A percentile compares a stretch with the other conserved stretches of the same genome.
Conservation (phyloP, 2,888 invertebrate genomes). For the Hydriomena furcata region DNA sequence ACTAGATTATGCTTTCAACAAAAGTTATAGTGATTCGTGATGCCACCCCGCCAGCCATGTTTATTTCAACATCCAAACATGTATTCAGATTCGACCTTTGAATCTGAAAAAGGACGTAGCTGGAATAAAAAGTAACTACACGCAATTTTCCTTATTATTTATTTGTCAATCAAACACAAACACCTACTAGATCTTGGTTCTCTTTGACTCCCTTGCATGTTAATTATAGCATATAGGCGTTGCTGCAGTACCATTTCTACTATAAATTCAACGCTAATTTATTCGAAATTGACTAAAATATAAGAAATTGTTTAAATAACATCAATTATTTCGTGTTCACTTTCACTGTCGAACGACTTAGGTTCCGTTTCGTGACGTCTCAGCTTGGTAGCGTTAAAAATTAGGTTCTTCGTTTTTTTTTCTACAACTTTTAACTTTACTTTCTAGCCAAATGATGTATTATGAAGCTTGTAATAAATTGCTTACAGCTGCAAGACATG, state of each 20-base stretch:
- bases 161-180: slow-evolving; percentile 28
- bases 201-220: slow-evolving; percentile 26
- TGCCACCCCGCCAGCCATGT: slow-evolving; percentile 52
- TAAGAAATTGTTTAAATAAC: slow-evolving; percentile 56
- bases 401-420: slow-evolving; percentile 51
- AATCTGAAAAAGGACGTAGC: slow-evolving; percentile 60
- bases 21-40: slow-evolving; percentile 44
- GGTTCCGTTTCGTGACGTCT: slow-evolving; percentile 68
- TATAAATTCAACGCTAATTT: slow-evolving; percentile 12
- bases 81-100: slow-evolving; percentile 60
- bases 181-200: slow-evolving; percentile 16
- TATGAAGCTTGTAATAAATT: slow-evolving; percentile 43
- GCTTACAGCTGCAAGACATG: slow-evolving; percentile 32
- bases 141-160: slow-evolving; percentile 45
- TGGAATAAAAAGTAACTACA: slow-evolving; percentile 64
- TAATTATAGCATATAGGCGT: slow-evolving; percentile 20
- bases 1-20: slow-evolving; percentile 19
- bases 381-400: slow-evolving; percentile 55
- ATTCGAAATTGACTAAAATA: slow-evolving; percentile 30
- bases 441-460: slow-evolving; percentile 63
- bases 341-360: slow-evolving; percentile 72
- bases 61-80: slow-evolving; percentile 58
- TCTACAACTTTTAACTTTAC: slow-evolving; percentile 49
- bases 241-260: slow-evolving; percentile 6
- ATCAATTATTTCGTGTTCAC: slow-evolving; percentile 66